These are phyloP conservation scores for Amitus sp. DNA, from an alignment of 2,888 invertebrate genomes.

Conservation along the genomic window DNA sequence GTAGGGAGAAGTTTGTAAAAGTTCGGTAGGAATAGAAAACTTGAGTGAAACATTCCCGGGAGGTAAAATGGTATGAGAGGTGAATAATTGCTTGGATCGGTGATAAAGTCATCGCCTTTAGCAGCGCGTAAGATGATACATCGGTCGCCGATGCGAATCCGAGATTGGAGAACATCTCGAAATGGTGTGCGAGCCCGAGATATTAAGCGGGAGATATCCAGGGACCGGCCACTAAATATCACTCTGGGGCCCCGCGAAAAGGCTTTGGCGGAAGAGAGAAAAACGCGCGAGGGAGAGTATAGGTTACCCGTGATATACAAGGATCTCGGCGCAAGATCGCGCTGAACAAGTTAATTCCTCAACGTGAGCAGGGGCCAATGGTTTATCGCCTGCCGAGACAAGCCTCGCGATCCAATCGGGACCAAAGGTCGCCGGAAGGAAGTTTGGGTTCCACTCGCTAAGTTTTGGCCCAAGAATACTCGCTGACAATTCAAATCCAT, in stretches of 20 bases:
- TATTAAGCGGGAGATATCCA: constrained; percentile 50
- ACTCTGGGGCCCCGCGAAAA: constrained; percentile 25
- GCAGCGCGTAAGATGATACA: constrained; percentile 65
- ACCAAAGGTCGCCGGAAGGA: constrained; percentile 20
- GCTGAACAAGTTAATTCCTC: constrained; percentile 55
- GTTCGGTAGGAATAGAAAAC: constrained; percentile 38
- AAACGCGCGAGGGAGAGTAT: constrained; percentile 21
- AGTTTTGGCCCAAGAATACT: too few species aligned
- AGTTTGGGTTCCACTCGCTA: too few species aligned
- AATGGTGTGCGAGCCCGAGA: constrained; percentile 33
- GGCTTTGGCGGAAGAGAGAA: constrained; percentile 30
- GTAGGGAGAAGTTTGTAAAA: too few species aligned
- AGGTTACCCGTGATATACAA: constrained; percentile 43
- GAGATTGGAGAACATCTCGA: constrained; percentile 49
- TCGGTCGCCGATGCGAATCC: constrained; percentile 60
- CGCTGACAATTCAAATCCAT: too few species aligned
- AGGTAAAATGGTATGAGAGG: constrained; percentile 31
- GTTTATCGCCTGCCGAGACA: constrained; percentile 3
- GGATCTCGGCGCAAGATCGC: constrained; percentile 49
- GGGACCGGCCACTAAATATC: constrained; percentile 49
- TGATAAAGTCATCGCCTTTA: constrained; percentile 66
- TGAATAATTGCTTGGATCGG: constrained; percentile 62
- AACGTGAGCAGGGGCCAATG: constrained; percentile 6
- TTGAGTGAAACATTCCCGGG: constrained; percentile 31
- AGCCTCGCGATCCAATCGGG: constrained; percentile 3